These are phyloP conservation scores for Drosophila meridiana DNA, from an alignment of 2,888 invertebrate genomes.

Conservation along the genomic window DNA sequence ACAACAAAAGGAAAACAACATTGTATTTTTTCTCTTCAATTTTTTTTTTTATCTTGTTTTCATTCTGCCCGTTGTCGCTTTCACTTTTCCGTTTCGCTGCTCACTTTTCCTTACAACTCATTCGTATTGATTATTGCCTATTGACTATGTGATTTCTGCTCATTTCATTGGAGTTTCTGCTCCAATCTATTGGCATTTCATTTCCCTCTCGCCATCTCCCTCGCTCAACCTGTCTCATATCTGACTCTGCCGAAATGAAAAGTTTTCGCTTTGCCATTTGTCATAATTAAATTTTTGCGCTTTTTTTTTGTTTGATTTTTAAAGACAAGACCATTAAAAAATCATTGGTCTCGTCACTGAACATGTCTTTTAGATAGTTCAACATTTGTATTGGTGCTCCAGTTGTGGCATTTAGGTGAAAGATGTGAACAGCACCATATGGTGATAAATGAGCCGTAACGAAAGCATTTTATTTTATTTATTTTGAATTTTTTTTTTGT, in stretches of 20 bases:
- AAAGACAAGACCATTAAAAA: slow-evolving; percentile 53
- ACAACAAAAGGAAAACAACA: slow-evolving; percentile 15
- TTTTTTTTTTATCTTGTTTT: slow-evolving; percentile 33
- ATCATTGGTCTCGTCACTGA: slow-evolving; percentile 30
- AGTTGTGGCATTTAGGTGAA: slow-evolving; percentile 49
- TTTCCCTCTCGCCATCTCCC: slow-evolving; percentile 16
- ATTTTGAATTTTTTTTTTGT: slow-evolving; percentile 12
- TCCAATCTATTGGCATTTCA: slow-evolving; percentile 18
- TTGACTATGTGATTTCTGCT: slow-evolving; percentile 56
- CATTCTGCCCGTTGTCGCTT: slow-evolving; percentile 65
- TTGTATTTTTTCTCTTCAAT: slow-evolving; percentile 7
- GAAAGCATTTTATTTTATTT: slow-evolving; percentile 54
- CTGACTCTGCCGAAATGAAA: slow-evolving; percentile 60
- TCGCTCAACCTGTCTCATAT: neutral
- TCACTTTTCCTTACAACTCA: slow-evolving; percentile 63
- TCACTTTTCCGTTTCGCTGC: slow-evolving; percentile 70
- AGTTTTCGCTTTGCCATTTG: slow-evolving; percentile 73
- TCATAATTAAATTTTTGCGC: slow-evolving; percentile 73
- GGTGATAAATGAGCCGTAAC: slow-evolving; percentile 60
- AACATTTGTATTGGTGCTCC: slow-evolving; percentile 53
- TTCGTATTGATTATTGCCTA: slow-evolving; percentile 72
- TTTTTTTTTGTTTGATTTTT: slow-evolving; percentile 65
- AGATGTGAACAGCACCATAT: slow-evolving; percentile 23
- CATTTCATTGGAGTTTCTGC: slow-evolving; percentile 33
- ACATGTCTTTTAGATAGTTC: slow-evolving; percentile 25